Conservation (phyloP, 1,140 invertebrate genomes). For the Cydia strobilella region DNA sequence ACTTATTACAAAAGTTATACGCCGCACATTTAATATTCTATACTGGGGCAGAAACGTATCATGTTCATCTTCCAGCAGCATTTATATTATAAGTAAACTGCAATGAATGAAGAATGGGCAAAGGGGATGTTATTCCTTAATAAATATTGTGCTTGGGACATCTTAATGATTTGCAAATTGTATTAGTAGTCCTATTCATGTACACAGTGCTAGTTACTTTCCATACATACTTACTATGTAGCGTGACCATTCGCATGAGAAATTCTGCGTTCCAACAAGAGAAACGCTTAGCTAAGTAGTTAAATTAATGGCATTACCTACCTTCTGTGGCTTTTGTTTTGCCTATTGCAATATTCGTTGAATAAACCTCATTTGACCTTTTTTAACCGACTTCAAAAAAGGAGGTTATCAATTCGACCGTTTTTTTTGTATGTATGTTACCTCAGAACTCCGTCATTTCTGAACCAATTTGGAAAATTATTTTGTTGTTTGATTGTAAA, state of each 20-base stretch:
- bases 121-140: not conserved
- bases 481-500: too few relatives aligned
- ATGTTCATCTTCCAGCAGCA: not conserved
- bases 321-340: not conserved
- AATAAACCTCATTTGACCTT: not conserved
- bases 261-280: conserved; percentile 48
- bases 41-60: not conserved
- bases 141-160: not conserved
- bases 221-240: conserved; percentile 44
- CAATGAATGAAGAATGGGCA: not conserved
- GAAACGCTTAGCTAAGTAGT: conserved; percentile 45
- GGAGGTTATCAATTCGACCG: too few relatives aligned
- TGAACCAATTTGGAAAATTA: too few relatives aligned
- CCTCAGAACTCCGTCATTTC: too few relatives aligned
- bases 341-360: not conserved
- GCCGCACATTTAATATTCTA: not conserved
- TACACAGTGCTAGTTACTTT: conserved; percentile 5
- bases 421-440: too few relatives aligned
- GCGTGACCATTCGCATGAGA: conserved; percentile 53
- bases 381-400: too few relatives aligned
- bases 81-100: not conserved
- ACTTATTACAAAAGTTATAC: not conserved
- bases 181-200: not conserved
- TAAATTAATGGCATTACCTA: conserved; percentile 26
- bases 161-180: not conserved